A percentile compares a stretch with the other conserved stretches of the same genome.
These are phyloP conservation scores for Micoletzkya japonica DNA, from an alignment of 2,888 invertebrate species.

Conservation along the genomic window DNA sequence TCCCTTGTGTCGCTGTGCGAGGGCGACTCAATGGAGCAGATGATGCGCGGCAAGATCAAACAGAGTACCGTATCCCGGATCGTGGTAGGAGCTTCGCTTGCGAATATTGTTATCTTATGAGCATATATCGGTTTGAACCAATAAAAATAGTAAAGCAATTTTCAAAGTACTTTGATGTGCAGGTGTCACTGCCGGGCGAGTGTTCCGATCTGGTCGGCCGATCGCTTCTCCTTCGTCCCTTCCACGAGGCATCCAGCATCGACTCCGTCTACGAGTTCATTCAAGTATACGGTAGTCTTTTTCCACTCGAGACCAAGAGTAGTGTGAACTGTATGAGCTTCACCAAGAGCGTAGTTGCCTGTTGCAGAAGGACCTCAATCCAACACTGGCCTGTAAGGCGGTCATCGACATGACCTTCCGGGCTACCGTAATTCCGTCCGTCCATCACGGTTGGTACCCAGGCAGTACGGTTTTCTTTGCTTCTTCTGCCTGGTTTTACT, in stretches of 20 bases:
- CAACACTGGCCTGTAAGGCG: neutral
- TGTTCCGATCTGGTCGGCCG: neutral
- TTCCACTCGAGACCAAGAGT: too few relatives aligned
- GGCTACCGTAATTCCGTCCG: conserved; percentile 6
- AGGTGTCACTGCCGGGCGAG: neutral
- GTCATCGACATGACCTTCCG: conserved; percentile 17
- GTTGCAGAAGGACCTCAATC: conserved; percentile 23
- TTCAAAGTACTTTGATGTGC: neutral
- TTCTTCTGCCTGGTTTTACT: too few relatives aligned
- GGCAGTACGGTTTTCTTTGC: too few relatives aligned
- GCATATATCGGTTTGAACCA: too few relatives aligned
- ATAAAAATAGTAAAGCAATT: too few relatives aligned
- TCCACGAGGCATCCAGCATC: neutral
- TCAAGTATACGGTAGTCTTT: too few relatives aligned
- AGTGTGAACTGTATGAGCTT: too few relatives aligned
- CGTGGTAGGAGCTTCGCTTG: neutral
- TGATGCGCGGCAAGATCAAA: neutral
- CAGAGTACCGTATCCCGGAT: neutral
- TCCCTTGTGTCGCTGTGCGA: neutral
- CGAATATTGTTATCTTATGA: too few relatives aligned
- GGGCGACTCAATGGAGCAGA: neutral
- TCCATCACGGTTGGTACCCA: conserved; percentile 22
- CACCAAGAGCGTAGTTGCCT: conserved; percentile 56
- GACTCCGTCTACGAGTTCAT: conserved; percentile 2
- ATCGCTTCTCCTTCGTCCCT: neutral